A percentile compares a stretch with the other conserved stretches of the same genome.
Evolutionary conservation across 2,888 invertebrate genomes (phyloP).

Genomic region (Monochamus alternatus): DNA sequence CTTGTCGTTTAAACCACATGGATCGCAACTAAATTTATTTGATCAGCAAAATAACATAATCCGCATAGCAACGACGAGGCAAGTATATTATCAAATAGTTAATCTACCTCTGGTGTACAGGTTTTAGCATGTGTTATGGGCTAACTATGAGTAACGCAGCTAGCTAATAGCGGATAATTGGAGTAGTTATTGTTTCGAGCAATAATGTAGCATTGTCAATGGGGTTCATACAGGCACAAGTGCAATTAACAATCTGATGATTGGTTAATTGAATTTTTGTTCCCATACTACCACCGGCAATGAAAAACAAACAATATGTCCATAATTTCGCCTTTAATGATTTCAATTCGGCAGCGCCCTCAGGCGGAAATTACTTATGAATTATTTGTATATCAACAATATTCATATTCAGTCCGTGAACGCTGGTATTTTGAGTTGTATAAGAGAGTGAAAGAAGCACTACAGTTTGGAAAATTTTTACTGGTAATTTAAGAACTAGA

Average conservation of each 20-base stretch:
- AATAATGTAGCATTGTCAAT: slow-evolving; percentile 27
- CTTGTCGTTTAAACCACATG: too few species aligned
- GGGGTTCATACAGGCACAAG: slow-evolving; percentile 2
- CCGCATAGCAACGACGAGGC: background rate
- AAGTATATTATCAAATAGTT: slow-evolving; percentile 30
- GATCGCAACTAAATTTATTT: too few species aligned
- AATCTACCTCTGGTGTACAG: slow-evolving; percentile 18
- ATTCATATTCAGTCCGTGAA: too few species aligned
- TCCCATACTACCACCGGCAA: too few species aligned
- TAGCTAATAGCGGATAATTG: slow-evolving; percentile 27
- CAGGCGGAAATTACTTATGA: too few species aligned
- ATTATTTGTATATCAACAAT: too few species aligned
- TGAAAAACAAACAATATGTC: too few species aligned
- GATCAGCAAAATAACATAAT: too few species aligned
- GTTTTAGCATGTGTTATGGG: slow-evolving; percentile 23
- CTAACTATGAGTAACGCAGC: slow-evolving; percentile 16
- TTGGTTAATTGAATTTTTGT: background rate
- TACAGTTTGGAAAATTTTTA: slow-evolving; percentile 13
- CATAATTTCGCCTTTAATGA: too few species aligned
- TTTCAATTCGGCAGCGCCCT: too few species aligned
- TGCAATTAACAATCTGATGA: background rate
- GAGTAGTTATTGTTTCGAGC: slow-evolving; percentile 30
- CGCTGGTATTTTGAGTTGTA: too few species aligned
- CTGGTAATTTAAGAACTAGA: too few species aligned
- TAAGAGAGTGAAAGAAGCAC: slow-evolving; percentile 22